Base-by-base conservation (phyloP, 2,113 vertebrate species). In the Lathamus discolor region DNA sequence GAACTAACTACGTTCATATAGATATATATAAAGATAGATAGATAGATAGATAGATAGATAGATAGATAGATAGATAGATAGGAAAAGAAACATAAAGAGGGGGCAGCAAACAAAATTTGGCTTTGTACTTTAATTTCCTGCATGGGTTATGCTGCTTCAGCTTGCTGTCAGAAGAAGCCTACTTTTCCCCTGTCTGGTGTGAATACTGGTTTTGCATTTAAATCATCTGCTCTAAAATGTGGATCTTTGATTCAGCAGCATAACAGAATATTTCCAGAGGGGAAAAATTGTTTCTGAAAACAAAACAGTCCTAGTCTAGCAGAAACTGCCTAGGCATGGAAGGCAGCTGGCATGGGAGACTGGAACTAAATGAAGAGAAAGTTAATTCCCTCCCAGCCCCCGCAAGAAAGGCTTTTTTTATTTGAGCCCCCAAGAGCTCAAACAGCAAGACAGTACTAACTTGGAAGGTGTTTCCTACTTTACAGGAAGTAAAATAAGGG, bases 261-360 rank as follows among this genome's bases (percentile, higher is more conserved):
- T 57, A 95, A 94, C 59, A 79, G 68, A 95, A 5, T 83, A 88
- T 88, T 94, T 96, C 90, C 92, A 93, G 95, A 86, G 83, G 88
- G 73, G 35, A 41, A 61, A 86, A 91, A 88, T 79, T 55, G 43
- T 93, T 93, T 90, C 83, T 93, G 86, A 92, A 96, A 96, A 95
- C 68, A 93, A 93, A 92, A 66, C 48, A 90, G 57, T 61, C 37
- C 62, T 75, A 63, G 43, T 68, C 31, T 67, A 86, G 72, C 70
- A 92, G 37, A 88, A 55, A 48, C 20, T 61, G 68, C 39, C 68
- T 62, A 86, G 54, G 76, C 83, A 75, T 61, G 29, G 52, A 90
- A 90, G 18, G 7, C 20, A 95, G 39, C 70, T 83, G 33, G 35
- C 73, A 37, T 51, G 14, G 44, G 66, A 85, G 59, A 66, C 20